Base-by-base conservation (phyloP, 2,888 invertebrate species). In the Embidobia sp. region DNA sequence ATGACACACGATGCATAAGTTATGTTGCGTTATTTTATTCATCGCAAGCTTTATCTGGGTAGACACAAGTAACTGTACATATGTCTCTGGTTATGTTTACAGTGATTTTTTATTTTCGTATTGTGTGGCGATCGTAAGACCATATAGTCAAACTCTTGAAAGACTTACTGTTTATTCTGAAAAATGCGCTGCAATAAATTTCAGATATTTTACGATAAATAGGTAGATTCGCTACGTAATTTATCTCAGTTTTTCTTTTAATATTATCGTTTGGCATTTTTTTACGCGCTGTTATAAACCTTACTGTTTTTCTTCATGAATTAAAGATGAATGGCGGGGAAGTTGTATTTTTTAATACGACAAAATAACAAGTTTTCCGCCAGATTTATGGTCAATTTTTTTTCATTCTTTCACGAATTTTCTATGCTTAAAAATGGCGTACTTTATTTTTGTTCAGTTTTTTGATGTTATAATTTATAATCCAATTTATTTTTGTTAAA, bases 41-140 rank as follows among this genome's bases (percentile, higher is more conserved):
- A 55, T 63, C 46, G 16, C 13, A 15, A 46, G 57, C 35, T 64
- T 64, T 64, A 73, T 64, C 73, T 66, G 59, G 35, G 29, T 37
- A 66, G 59, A 64, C 37, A 33, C 49, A 15, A 53, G 61, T 61
- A 40, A 69, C 59, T 69, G 57, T 57, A 35, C 44, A n/a, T 10
- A 46, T 57, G 59, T 59, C 16, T 29, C 13, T 19, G 31, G 7
- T 7, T 53, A 18, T 44, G 64, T 16, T 44, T 27, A 10, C 8
- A 33, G 8, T 40, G 49, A 48, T 59, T 44, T 35, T 18, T 37
- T 37, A 35, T 13, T 8, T 59, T 46, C n/a, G 37, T n/a, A 18
- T 37, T 10, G 33, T 22, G 19, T 33, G 3, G 57, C 19, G 27
- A 18, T 44, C 29, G 40, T 29, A 11, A n/a, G 40, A 40, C 16